Conservation (phyloP, 2,113 vertebrate species). For the Vulpes ferrilata region DNA sequence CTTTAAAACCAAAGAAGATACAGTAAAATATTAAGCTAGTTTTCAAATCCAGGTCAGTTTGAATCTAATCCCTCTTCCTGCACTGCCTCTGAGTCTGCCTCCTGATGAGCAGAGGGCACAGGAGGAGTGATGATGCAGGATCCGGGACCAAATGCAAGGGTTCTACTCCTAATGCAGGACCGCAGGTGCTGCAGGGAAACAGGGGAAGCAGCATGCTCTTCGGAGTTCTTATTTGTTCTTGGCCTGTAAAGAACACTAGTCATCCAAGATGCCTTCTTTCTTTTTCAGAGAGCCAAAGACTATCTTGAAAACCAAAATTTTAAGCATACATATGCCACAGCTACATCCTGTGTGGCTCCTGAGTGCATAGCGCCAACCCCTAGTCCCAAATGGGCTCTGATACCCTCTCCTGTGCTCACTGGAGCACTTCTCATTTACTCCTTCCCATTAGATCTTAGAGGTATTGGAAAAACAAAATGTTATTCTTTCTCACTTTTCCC, state of each 20-base stretch:
- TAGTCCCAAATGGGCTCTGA: background rate
- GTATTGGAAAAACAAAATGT: background rate
- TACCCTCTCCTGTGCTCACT: background rate
- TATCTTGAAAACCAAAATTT: background rate
- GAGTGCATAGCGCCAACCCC: background rate
- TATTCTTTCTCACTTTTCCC: background rate
- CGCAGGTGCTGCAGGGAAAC: background rate
- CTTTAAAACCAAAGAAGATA: constrained; percentile 47
- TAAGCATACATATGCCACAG: background rate
- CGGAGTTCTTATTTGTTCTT: constrained; percentile 33
- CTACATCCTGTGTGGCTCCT: background rate
- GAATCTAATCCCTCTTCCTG: background rate
- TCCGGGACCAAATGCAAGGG: background rate
- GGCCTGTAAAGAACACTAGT: constrained; percentile 60
- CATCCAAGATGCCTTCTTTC: constrained; percentile 63
- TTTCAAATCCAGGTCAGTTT: constrained; percentile 10
- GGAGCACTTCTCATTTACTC: background rate
- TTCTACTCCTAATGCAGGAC: background rate
- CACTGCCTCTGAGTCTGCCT: background rate
- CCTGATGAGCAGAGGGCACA: background rate
- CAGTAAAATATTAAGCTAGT: background rate
- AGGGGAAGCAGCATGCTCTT: constrained; percentile 20
- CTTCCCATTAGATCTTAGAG: background rate
- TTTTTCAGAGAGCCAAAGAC: constrained; percentile 62
- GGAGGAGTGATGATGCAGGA: background rate